These are phyloP conservation scores for Rhagonycha fulva DNA, from an alignment of 2,888 invertebrate species.

Conservation along the genomic window DNA sequence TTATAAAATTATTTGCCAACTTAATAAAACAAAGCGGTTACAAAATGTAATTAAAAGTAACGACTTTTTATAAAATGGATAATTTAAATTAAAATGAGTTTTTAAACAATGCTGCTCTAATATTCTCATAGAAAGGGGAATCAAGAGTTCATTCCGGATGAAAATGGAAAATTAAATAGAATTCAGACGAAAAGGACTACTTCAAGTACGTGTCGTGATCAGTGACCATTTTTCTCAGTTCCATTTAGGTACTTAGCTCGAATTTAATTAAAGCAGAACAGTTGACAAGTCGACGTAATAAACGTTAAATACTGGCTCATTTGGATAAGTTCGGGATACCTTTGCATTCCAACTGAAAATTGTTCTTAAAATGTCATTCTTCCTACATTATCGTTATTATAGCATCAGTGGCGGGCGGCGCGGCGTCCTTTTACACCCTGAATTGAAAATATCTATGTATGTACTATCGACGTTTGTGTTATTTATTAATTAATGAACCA, in stretches of 20 bases:
- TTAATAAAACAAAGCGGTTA: not conserved
- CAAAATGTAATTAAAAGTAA: not conserved
- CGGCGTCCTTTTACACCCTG: not conserved
- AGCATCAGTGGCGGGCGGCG: not conserved
- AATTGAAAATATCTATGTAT: not conserved
- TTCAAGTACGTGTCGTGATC: constrained; percentile 15
- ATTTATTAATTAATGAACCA: not conserved
- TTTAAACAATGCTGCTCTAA: not conserved
- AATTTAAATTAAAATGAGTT: not conserved
- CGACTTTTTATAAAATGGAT: not conserved
- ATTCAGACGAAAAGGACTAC: not conserved
- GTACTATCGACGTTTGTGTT: not conserved
- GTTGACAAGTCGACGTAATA: constrained; percentile 27
- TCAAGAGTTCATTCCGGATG: constrained; percentile 9
- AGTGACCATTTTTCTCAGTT: constrained; percentile 26
- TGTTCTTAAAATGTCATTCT: constrained; percentile 17
- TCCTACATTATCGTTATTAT: constrained; percentile 5
- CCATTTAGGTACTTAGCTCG: constrained; percentile 30
- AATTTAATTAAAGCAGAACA: constrained; percentile 35
- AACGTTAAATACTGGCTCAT: constrained; percentile 23
- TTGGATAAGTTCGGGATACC: constrained; percentile 22
- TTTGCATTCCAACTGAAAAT: constrained; percentile 20
- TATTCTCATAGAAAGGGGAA: not conserved
- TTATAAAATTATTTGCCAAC: not conserved
- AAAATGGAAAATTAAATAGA: constrained; percentile 11